Percentiles rank a stretch among this genome's conserved stretches.
Conservation (phyloP, 2,113 vertebrate genomes). For the Apaloderma vittatum region DNA sequence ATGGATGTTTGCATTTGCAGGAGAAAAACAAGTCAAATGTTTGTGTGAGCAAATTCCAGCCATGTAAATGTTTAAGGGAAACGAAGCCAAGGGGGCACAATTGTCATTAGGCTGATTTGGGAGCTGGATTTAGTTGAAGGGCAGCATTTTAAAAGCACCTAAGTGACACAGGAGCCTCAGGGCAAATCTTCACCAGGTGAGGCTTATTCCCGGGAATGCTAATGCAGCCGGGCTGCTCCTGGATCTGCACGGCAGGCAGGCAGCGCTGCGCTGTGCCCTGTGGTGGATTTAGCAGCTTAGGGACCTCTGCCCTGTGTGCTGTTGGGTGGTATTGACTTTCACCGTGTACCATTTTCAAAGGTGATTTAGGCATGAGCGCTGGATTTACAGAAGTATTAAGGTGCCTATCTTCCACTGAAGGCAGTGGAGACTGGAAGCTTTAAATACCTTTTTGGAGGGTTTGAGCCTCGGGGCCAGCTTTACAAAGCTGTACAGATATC, state of each 20-base stretch:
- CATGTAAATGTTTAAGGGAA: neutral
- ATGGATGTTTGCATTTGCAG: neutral
- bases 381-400: slow-evolving; percentile 58
- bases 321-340: slow-evolving; percentile 39
- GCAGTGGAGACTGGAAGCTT: slow-evolving; percentile 3
- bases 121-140: slow-evolving; percentile 53
- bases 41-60: slow-evolving; percentile 21
- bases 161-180: slow-evolving; percentile 40
- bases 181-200: slow-evolving; percentile 42
- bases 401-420: slow-evolving; percentile 30
- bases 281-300: slow-evolving; percentile 60
- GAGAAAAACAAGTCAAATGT: slow-evolving; percentile 10
- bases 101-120: slow-evolving; percentile 30
- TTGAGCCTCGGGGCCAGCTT: slow-evolving; percentile 51
- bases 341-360: slow-evolving; percentile 8
- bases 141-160: slow-evolving; percentile 50
- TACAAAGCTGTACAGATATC: slow-evolving; percentile 20
- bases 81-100: slow-evolving; percentile 27
- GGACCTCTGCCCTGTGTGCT: slow-evolving; percentile 51
- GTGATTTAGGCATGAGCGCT: slow-evolving; percentile 59
- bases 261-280: neutral
- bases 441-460: slow-evolving; percentile 61
- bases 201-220: neutral
- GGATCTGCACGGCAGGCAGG: neutral
- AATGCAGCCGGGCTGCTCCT: neutral